Base-by-base conservation (phyloP, 2,113 vertebrate species). In the Rhabdomys dilectus region DNA sequence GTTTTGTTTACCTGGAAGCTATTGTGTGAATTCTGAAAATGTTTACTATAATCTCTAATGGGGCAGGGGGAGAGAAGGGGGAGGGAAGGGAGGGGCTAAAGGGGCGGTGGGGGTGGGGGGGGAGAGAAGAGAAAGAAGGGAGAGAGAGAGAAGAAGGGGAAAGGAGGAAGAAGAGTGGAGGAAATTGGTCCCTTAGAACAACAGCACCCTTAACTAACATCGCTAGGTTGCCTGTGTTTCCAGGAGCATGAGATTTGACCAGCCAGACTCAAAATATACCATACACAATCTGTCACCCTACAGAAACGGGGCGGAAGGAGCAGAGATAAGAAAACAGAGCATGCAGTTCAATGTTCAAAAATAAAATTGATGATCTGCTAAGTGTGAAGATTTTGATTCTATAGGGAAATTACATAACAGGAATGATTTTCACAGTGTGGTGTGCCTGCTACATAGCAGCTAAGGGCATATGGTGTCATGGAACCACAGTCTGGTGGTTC, bases 271-370 rank as follows among this genome's bases (percentile, higher is more conserved):
- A 91, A 82, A 26, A 94, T 78, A 88, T 70, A 31, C 17, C 76
- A 29, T 10, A 72, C n/a, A 51, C 86, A 77, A 66, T 86, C 29
- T 51, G 45, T 81, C 66, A 89, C n/a, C 62, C 48, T 24, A 10
- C 58, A 89, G 72, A 93, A 66, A n/a, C 8, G 22, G 17, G 26
- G 36, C 4, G 13, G 21, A 29, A 17, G 5, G 0, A 21, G 62
- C 66, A 75, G 62, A 76, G 26, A 93, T 39, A 91, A 73, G 45
- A 95, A 91, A 92, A 93, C 80, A 77, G 48, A 86, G 34, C 39
- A 76, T 75, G n/a, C 17, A 86, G 53, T 64, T 97, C 86, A 68
- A 21, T 58, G 36, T 81, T 95, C 88, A 89, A 91, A 92, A 96
- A 92, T 82, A 78, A 96, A 93, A 66, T 1, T 3, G 84, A 45